phyloP scores from a whole-genome alignment of 2,113 vertebrate genomes.

The Semnopithecus entellus region DNA sequence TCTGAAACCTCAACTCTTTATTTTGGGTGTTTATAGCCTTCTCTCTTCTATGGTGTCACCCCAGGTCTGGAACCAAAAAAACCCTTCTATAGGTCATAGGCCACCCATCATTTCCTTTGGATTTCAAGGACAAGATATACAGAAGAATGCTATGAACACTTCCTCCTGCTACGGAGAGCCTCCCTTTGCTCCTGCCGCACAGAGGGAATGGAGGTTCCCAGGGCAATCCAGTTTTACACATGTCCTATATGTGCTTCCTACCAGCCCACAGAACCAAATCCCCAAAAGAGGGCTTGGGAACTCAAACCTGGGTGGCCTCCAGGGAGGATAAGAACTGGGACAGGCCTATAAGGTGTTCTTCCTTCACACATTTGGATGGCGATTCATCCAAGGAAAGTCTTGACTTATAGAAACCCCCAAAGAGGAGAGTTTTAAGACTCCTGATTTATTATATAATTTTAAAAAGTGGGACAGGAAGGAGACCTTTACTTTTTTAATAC shows the following conservation, averaged over 20 bases:
- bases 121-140: neutral
- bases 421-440: neutral
- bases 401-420: neutral
- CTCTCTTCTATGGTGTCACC: neutral
- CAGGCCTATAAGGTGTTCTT: too few relatives aligned
- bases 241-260: neutral
- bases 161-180: neutral
- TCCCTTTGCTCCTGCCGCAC: neutral
- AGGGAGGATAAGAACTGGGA: neutral
- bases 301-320: neutral
- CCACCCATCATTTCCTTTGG: neutral
- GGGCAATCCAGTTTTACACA: neutral
- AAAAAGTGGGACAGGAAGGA: neutral
- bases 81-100: too few relatives aligned
- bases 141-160: neutral
- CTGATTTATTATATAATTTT: neutral
- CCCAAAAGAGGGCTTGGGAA: neutral
- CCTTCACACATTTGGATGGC: neutral
- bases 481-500: neutral
- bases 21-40: neutral
- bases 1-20: neutral
- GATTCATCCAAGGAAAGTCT: neutral
- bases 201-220: neutral
- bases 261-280: neutral
- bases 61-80: neutral